phyloP scores from a whole-genome alignment of 2,113 vertebrate species.

The Climacteris rufus region DNA sequence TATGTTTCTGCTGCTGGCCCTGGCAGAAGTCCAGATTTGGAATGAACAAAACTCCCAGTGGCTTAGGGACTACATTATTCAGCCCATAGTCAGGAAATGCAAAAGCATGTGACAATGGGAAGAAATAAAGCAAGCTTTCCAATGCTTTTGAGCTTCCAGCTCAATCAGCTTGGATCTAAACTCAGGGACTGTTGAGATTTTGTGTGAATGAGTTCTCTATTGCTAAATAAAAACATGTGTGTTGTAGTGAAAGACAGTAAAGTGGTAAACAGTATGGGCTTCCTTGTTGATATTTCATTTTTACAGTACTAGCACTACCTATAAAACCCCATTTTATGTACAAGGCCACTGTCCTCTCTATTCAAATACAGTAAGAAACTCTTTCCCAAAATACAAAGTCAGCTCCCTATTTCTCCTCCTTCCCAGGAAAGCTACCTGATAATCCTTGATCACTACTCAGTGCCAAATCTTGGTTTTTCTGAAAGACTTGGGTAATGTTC shows the following conservation, averaged over 20 bases:
- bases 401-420: background rate
- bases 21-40: conserved; percentile 27
- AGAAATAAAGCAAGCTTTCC: conserved; percentile 25
- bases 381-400: background rate
- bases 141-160: conserved; percentile 19
- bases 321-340: background rate
- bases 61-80: background rate
- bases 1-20: conserved; percentile 51
- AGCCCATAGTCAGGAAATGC: conserved; percentile 38
- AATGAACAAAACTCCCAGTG: conserved; percentile 29
- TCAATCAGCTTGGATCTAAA: conserved; percentile 33
- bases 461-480: background rate
- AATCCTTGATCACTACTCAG: background rate
- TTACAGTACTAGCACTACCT: background rate
- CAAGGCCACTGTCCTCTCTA: background rate
- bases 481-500: background rate
- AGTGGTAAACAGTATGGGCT: background rate
- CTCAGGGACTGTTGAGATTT: background rate
- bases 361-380: background rate
- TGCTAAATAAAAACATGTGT: conserved; percentile 28
- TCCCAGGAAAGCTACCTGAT: background rate
- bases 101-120: conserved; percentile 55
- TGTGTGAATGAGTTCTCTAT: conserved; percentile 31
- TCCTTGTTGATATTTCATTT: background rate
- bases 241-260: background rate